These are phyloP conservation scores for Rotaria socialis DNA, from an alignment of 2,888 invertebrate genomes.

Conservation along the genomic window DNA sequence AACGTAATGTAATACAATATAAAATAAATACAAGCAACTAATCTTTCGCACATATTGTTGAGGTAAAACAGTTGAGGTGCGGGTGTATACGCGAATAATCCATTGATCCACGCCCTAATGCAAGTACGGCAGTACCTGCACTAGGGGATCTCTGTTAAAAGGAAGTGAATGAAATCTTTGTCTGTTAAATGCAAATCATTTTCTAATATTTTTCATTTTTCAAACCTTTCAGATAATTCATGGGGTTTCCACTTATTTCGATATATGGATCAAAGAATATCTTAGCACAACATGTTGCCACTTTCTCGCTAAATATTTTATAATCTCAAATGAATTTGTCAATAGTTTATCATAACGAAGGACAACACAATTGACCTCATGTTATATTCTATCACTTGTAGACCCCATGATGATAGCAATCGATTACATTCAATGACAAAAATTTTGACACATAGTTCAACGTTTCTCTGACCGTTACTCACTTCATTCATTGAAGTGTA, in stretches of 20 bases:
- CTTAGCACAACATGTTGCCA: constrained; percentile 14
- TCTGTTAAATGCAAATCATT: no score
- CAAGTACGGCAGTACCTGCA: no score
- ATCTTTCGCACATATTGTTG: no score
- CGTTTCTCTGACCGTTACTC: background rate
- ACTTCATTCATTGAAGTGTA: background rate
- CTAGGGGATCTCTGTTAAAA: no score
- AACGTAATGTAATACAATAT: no score
- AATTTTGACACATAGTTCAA: background rate
- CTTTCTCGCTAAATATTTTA: background rate
- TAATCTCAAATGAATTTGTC: background rate
- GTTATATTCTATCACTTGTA: background rate
- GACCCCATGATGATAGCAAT: background rate
- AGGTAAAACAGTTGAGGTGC: no score
- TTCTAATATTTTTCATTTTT: background rate
- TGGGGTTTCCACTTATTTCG: background rate
- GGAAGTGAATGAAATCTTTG: no score
- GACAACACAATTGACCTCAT: background rate
- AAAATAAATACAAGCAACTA: no score
- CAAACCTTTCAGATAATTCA: background rate
- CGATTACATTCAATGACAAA: background rate
- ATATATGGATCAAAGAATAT: background rate
- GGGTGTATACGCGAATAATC: no score
- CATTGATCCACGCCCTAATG: no score
- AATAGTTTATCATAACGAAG: constrained; percentile 1